These are phyloP conservation scores for Pseudomyrmex dendroicus DNA, from an alignment of 1,140 invertebrate genomes.

Conservation along the genomic window DNA sequence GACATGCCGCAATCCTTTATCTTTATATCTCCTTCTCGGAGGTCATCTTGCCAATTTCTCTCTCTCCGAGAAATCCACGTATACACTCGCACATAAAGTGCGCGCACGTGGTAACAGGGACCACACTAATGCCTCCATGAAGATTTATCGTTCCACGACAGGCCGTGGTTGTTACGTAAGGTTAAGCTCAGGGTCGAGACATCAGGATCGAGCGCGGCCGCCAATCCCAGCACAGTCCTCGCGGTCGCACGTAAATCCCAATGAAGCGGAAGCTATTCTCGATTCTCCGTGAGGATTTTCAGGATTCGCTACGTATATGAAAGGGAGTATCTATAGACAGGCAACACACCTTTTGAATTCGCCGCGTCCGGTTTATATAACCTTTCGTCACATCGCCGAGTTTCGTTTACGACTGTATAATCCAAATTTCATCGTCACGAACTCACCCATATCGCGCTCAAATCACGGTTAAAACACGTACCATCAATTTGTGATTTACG, in stretches of 20 bases:
- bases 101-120: slow-evolving; percentile 52
- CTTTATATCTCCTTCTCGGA: background rate
- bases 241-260: slow-evolving; percentile 62
- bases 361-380: slow-evolving; percentile 14
- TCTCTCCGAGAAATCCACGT: no score
- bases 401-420: slow-evolving; percentile 43
- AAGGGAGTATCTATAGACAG: background rate
- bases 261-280: slow-evolving; percentile 32
- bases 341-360: slow-evolving; percentile 33
- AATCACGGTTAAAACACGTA: slow-evolving; percentile 46
- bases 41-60: background rate
- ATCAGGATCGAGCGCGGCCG: slow-evolving; percentile 61
- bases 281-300: slow-evolving; percentile 11
- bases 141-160: slow-evolving; percentile 72
- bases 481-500: slow-evolving; percentile 52
- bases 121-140: slow-evolving; percentile 65
- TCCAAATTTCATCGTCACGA: slow-evolving; percentile 23
- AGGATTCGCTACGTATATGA: slow-evolving; percentile 29
- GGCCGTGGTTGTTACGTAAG: slow-evolving; percentile 69
- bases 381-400: slow-evolving; percentile 17
- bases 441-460: slow-evolving; percentile 20
- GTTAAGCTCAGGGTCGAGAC: slow-evolving; percentile 71
- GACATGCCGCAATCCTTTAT: no score
- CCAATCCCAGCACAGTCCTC: slow-evolving; percentile 41
- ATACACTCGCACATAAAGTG: slow-evolving; percentile 1